Percentiles rank a stretch among this genome's conserved stretches.
phyloP scores from a whole-genome alignment of 2,113 vertebrate species.

The Mus spicilegus region DNA sequence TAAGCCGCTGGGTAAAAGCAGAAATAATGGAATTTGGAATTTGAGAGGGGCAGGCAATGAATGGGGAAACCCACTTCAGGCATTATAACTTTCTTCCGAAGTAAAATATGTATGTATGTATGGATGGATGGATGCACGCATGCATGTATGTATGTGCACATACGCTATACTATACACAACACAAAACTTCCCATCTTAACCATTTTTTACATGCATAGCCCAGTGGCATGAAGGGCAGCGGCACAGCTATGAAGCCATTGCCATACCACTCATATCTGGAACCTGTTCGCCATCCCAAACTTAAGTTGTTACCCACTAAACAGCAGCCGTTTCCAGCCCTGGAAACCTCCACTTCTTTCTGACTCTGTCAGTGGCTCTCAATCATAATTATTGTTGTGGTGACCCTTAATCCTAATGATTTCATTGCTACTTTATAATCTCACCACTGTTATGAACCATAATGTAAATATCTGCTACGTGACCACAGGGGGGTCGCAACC shows the following conservation, averaged over 20 bases:
- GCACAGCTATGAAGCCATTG: not conserved
- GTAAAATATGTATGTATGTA: not conserved
- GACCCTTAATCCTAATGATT: not conserved
- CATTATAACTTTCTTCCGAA: not conserved
- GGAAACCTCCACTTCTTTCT: not conserved
- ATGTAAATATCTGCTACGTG: not conserved
- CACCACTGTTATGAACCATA: no score
- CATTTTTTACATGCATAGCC: not conserved
- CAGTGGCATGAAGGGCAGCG: not conserved
- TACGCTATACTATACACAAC: not conserved
- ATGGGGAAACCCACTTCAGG: constrained; percentile 51
- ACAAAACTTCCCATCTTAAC: not conserved
- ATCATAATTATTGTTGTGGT: not conserved
- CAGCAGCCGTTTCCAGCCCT: not conserved
- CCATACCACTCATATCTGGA: not conserved
- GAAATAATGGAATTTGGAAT: not conserved
- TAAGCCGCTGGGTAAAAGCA: not conserved
- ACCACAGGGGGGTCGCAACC: not conserved
- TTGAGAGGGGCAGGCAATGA: not conserved
- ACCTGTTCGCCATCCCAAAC: not conserved
- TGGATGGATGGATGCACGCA: no score
- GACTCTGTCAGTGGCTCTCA: not conserved
- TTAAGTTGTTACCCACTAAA: not conserved
- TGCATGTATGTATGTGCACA: no score
- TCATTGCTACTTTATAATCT: not conserved